phyloP scores from a whole-genome alignment of 35 echinoderm and acorn worm species.

The Strongylocentrotus purpuratus region DNA sequence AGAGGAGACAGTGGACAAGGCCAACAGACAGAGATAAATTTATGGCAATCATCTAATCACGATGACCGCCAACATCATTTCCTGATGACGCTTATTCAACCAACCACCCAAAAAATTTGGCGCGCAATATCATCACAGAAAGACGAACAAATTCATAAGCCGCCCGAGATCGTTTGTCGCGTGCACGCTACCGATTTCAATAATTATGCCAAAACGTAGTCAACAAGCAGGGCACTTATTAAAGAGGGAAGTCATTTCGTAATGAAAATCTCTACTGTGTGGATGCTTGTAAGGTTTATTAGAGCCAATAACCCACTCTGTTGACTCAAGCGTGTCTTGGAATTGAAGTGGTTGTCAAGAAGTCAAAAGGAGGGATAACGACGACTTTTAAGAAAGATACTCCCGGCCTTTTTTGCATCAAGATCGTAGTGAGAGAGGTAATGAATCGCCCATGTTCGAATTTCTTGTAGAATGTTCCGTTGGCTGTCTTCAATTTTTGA shows the following conservation, averaged over 20 bases:
- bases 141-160: not conserved
- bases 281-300: not conserved
- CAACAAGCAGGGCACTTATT: not conserved
- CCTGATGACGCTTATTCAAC: not conserved
- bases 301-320: not conserved
- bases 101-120: not conserved
- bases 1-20: not conserved
- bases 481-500: not conserved
- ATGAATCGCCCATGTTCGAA: not conserved
- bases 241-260: not conserved
- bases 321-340: not conserved
- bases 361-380: not conserved
- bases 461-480: too few species aligned
- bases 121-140: not conserved
- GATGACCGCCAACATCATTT: not conserved
- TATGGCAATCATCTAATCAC: not conserved
- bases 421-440: not conserved
- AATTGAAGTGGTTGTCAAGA: not conserved
- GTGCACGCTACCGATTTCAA: not conserved
- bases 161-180: not conserved
- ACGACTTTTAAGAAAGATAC: not conserved
- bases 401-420: not conserved
- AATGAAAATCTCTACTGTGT: not conserved
- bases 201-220: not conserved
- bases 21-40: conserved; percentile 2